Conservation (phyloP, 1,140 invertebrate genomes). For the Solen grandis region DNA sequence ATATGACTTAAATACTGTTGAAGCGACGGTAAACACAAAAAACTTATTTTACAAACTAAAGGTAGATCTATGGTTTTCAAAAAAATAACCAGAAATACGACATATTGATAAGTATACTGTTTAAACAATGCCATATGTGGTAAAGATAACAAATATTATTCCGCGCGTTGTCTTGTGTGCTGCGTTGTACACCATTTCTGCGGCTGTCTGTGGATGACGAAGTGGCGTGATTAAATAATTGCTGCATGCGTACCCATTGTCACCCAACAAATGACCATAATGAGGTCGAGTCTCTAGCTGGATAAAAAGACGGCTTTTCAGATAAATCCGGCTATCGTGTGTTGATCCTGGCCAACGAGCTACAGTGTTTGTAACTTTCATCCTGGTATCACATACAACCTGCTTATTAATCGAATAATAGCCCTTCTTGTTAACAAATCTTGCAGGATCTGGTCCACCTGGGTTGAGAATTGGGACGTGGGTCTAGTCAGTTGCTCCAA, state of each 20-base stretch:
- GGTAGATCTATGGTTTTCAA: too few relatives aligned
- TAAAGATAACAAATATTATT: too few relatives aligned
- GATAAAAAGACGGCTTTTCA: neutral
- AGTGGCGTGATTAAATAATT: neutral
- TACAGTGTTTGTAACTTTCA: constrained; percentile 36
- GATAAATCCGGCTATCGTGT: constrained; percentile 44
- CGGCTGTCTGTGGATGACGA: neutral
- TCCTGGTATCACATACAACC: neutral
- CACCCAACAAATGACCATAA: constrained; percentile 3
- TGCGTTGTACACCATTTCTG: too few relatives aligned
- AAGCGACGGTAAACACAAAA: too few relatives aligned
- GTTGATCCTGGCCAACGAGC: constrained; percentile 40
- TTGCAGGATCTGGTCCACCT: too few relatives aligned
- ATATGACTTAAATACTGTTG: too few relatives aligned
- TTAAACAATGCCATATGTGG: too few relatives aligned
- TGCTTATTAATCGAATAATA: constrained; percentile 44
- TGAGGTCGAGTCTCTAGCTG: neutral
- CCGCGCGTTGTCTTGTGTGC: too few relatives aligned
- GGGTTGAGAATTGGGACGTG: neutral
- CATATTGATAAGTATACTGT: too few relatives aligned
- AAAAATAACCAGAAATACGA: too few relatives aligned
- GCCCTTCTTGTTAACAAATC: constrained; percentile 34
- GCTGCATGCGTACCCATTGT: constrained; percentile 1
- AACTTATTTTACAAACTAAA: too few relatives aligned
- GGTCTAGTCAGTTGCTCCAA: neutral